phyloP scores from a whole-genome alignment of 2,113 vertebrate species.

The Tragelaphus buxtoni region DNA sequence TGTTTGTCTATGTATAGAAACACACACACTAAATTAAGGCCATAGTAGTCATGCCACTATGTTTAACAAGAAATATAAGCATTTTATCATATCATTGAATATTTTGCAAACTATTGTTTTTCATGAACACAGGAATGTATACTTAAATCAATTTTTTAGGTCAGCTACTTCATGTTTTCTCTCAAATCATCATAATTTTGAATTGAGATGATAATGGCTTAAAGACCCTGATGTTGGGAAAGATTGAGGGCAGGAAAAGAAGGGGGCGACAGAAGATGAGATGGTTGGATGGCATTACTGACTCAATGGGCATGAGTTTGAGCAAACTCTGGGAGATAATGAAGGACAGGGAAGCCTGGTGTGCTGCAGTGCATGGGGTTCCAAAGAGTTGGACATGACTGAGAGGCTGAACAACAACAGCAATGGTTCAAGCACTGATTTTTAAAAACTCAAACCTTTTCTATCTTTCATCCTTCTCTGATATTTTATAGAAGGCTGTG shows the following conservation, averaged over 20 bases:
- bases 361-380: neutral
- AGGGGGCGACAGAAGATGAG: neutral
- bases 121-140: neutral
- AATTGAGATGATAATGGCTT: neutral
- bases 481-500: neutral
- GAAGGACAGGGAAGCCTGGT: neutral
- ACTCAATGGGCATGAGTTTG: neutral
- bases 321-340: neutral
- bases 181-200: neutral
- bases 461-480: neutral
- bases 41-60: neutral
- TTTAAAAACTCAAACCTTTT: neutral
- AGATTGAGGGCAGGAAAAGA: neutral
- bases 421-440: neutral
- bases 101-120: neutral
- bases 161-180: neutral
- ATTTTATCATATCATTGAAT: neutral
- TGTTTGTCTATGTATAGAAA: neutral
- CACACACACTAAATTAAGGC: neutral
- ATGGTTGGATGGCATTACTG: neutral
- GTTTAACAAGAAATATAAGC: neutral
- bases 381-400: accelerated
- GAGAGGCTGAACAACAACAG: neutral
- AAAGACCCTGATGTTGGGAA: neutral
- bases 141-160: neutral